Evolutionary conservation across 2,113 vertebrate species (phyloP), one percentile per base, ranked within the genome.

Genomic region (Blennius ocellaris): DNA sequence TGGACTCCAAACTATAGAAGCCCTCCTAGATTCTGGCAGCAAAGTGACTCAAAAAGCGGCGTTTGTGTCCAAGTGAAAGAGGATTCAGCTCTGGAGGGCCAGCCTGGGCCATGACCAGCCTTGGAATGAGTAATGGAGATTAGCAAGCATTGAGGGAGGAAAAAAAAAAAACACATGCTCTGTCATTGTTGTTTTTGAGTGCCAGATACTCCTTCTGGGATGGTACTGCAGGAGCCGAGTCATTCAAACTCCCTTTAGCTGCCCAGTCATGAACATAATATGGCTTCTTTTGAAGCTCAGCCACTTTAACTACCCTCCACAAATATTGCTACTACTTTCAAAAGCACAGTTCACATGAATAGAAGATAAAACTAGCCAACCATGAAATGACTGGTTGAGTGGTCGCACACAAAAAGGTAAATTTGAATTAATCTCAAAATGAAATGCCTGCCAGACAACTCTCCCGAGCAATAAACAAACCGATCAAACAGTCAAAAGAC

Each of bases 21-120:
- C 67, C 38, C 50, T 81, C 45, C 61, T 51, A 60, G 52, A 78
- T 75, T 78, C n/a, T 11, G 61, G 53, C 66, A 59, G 56, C 6
- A 71, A 74, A 67, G 69, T 43, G 73, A 50, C 48, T 86, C 51
- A 55, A 12, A 64, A 63, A 51, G 0, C 43, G 3, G 5, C 36
- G 6, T 30, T 8, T n/a, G 8, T 45, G 5, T 39, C 37, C 52
- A 7, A 40, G 36, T 45, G 0, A 0, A 71, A 3, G 3, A 53
- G n/a, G 60, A 49, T 41, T 11, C 7, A 56, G 38, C n/a, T 6
- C 9, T 11, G 15, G 10, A 58, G 9, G 10, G 10, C 15, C 55
- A 30, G 36, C 5, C 37, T 37, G 5, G 9, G 3, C 9, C 7
- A 37, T 16, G 11, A 1, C 8, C 1, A 21, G 10, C 15, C 16